Conservation (phyloP, 2,888 invertebrate genomes). For the Pseudoips prasinana region DNA sequence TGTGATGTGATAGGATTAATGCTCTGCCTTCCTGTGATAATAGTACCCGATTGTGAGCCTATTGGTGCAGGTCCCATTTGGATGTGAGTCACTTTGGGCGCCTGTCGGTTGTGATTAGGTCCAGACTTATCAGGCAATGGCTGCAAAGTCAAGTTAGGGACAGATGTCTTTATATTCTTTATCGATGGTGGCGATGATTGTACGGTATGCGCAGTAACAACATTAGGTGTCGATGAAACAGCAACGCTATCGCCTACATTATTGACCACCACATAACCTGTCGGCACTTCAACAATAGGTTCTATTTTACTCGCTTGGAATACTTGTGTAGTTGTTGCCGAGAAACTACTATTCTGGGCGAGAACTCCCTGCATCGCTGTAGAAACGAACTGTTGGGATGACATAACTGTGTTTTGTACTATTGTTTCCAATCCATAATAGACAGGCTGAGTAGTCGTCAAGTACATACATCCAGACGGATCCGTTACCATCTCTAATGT, state of each 20-base stretch:
- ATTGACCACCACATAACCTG: constrained; percentile 87
- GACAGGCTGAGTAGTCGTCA: constrained; percentile 87
- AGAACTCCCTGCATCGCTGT: constrained; percentile 91
- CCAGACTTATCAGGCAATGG: constrained; percentile 70
- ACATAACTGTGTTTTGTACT: constrained; percentile 94
- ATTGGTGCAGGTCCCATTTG: constrained; percentile 65
- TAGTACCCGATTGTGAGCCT: constrained; percentile 56
- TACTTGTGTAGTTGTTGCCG: constrained; percentile 91
- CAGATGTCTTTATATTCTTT: constrained; percentile 64
- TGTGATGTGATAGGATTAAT: constrained; percentile 77
- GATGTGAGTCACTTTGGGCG: constrained; percentile 76
- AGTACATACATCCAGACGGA: constrained; percentile 81
- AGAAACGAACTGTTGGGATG: constrained; percentile 92
- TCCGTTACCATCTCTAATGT: constrained; percentile 85
- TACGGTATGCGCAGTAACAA: constrained; percentile 67
- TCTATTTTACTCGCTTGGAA: constrained; percentile 93
- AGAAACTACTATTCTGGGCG: constrained; percentile 91
- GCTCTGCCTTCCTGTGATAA: constrained; percentile 62
- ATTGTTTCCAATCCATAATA: constrained; percentile 93
- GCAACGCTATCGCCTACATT: constrained; percentile 80
- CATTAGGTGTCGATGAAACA: constrained; percentile 64
- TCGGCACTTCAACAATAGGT: constrained; percentile 88
- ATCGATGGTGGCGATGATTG: constrained; percentile 65
- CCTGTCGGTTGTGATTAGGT: constrained; percentile 53
- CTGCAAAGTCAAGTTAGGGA: constrained; percentile 74